Conservation (phyloP, 1,140 invertebrate genomes). For the Planococcus citri region DNA sequence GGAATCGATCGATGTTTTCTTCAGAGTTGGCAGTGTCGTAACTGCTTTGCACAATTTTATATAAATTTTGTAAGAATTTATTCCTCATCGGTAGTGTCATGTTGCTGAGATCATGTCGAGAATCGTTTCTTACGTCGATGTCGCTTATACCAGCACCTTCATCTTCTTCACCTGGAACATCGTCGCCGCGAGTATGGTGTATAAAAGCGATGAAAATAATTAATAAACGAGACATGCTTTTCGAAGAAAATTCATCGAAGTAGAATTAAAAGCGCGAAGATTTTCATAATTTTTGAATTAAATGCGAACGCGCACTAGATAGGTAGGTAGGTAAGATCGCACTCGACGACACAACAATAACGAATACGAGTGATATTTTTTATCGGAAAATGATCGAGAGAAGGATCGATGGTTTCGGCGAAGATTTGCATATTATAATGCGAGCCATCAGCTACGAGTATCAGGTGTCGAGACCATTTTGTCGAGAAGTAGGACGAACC, state of each 20-base stretch:
- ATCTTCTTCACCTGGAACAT: no score
- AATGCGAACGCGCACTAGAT: not conserved
- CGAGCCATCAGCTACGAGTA: no score
- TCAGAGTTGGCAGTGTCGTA: not conserved
- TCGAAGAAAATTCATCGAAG: no score
- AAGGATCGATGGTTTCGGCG: not conserved
- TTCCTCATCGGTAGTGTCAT: not conserved
- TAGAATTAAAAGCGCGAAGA: not conserved
- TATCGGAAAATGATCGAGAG: not conserved
- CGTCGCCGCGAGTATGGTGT: no score
- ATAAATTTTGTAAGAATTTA: not conserved
- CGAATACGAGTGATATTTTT: not conserved
- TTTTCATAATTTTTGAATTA: not conserved
- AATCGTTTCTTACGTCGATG: no score
- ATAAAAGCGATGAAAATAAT: no score
- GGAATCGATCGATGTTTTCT: conserved; percentile 11
- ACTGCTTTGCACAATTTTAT: not conserved
- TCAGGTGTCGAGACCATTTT: not conserved
- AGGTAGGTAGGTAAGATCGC: no score
- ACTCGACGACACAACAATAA: not conserved
- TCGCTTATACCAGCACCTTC: no score
- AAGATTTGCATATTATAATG: not conserved
- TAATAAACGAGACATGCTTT: no score
- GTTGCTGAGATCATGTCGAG: no score
- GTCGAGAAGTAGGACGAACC: conserved; percentile 11